These are phyloP conservation scores for Aphrocallistes beatrix DNA, from an alignment of 37 sponge, comb jelly and placozoan species.

Conservation along the genomic window DNA sequence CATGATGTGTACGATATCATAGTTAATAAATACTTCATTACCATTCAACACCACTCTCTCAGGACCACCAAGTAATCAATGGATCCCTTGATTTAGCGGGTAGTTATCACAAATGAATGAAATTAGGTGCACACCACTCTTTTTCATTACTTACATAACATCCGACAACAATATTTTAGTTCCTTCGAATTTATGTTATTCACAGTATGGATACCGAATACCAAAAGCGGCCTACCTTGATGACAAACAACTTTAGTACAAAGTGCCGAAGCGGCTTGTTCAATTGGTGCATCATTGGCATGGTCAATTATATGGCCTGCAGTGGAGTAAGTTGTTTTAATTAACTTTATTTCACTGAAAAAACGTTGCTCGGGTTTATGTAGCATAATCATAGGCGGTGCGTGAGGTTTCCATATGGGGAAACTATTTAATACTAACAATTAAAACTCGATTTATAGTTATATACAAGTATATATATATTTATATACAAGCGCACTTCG, in stretches of 20 bases:
- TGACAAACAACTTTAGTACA: constrained; percentile 4
- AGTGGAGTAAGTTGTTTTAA: not conserved
- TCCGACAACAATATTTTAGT: not conserved
- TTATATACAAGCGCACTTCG: no score
- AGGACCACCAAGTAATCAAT: not conserved
- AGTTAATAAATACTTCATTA: not conserved
- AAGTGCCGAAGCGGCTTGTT: not conserved
- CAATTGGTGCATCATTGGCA: constrained; percentile 16
- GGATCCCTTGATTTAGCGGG: constrained; percentile 13
- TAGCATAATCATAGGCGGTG: no score
- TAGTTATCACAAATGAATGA: not conserved
- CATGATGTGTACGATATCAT: constrained; percentile 5
- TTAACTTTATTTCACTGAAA: not conserved
- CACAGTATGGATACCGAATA: not conserved
- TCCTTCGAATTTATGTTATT: not conserved
- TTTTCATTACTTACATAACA: constrained; percentile 1
- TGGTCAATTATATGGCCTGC: not conserved
- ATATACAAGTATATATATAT: no score
- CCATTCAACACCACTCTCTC: not conserved
- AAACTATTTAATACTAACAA: no score
- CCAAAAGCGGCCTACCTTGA: constrained; percentile 2
- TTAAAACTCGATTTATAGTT: no score
- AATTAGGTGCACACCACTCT: not conserved
- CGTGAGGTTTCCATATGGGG: no score
- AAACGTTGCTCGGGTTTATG: not conserved